Evolutionary conservation across 1,140 invertebrate species (phyloP).

Genomic region (Drosophila elegans): DNA sequence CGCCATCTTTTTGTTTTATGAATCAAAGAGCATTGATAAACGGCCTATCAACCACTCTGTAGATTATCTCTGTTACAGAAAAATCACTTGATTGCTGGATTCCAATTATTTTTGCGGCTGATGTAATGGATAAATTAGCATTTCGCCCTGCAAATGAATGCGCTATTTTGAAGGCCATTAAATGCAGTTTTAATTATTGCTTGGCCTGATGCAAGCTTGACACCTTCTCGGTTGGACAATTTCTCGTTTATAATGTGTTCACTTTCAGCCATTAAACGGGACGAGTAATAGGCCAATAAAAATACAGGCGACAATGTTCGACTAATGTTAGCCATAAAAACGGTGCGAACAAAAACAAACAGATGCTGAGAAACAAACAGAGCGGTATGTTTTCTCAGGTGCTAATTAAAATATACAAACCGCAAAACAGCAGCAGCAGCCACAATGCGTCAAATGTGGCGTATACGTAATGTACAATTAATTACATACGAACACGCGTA

Average conservation of each 20-base stretch:
- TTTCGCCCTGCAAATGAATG: not conserved
- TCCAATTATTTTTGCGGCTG: conserved; percentile 16
- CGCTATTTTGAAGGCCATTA: conserved; percentile 31
- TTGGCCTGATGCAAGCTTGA: conserved; percentile 21
- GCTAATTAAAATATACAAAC: conserved; percentile 73
- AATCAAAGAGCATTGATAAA: conserved; percentile 17
- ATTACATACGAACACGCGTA: conserved; percentile 26
- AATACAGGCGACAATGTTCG: conserved; percentile 53
- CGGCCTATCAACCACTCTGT: not conserved
- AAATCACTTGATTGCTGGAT: conserved; percentile 16
- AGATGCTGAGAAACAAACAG: conserved; percentile 17
- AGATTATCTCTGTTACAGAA: conserved; percentile 22
- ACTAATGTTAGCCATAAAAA: conserved; percentile 51
- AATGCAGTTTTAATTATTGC: conserved; percentile 37
- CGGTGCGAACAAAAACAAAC: conserved; percentile 32
- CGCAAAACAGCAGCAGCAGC: conserved; percentile 33
- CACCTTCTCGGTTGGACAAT: conserved; percentile 34
- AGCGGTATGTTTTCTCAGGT: conserved; percentile 42
- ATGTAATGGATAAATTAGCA: conserved; percentile 38
- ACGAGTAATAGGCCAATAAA: conserved; percentile 39
- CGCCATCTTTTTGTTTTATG: not conserved
- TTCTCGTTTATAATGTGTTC: conserved; percentile 59
- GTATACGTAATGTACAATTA: conserved; percentile 79
- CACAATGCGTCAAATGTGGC: conserved; percentile 75
- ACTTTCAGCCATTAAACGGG: conserved; percentile 53